Percentiles rank a stretch among this genome's conserved stretches.
Conservation (phyloP, 53 echinoderm and acorn worm genomes). For the Glandiceps talaboti region DNA sequence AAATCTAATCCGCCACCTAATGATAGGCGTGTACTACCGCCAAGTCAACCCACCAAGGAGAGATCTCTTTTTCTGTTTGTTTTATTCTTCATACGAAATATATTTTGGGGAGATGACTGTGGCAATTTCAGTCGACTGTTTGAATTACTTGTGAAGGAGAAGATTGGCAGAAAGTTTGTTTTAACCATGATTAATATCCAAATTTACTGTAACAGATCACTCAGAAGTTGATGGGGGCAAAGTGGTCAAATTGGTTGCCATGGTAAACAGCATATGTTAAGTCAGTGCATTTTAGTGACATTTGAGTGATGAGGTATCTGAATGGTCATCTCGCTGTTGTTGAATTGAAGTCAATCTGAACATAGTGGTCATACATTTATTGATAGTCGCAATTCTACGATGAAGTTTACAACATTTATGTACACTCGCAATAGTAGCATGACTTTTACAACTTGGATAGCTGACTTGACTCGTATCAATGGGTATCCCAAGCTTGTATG, state of each 20-base stretch:
- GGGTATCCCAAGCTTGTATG: not conserved
- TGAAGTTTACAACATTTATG: no score
- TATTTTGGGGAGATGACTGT: not conserved
- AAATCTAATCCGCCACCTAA: not conserved
- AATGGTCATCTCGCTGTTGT: not conserved
- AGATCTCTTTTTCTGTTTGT: no score
- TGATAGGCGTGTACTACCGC: not conserved
- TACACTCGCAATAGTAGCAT: no score
- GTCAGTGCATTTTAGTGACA: not conserved
- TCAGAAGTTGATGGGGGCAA: not conserved
- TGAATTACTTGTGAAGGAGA: not conserved
- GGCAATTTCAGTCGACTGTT: not conserved
- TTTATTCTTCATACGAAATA: not conserved
- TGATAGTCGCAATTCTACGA: no score
- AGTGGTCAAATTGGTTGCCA: not conserved
- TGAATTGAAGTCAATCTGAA: not conserved
- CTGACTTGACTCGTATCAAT: no score
- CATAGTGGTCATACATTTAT: no score
- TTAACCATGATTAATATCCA: not conserved
- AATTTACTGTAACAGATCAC: not conserved
- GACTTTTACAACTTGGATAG: no score
- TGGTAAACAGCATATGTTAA: not conserved
- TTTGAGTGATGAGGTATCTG: not conserved
- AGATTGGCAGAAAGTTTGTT: not conserved
- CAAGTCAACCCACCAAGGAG: not conserved